phyloP scores from a whole-genome alignment of 35 echinoderm and acorn worm genomes.

The Lytechinus variegatus region DNA sequence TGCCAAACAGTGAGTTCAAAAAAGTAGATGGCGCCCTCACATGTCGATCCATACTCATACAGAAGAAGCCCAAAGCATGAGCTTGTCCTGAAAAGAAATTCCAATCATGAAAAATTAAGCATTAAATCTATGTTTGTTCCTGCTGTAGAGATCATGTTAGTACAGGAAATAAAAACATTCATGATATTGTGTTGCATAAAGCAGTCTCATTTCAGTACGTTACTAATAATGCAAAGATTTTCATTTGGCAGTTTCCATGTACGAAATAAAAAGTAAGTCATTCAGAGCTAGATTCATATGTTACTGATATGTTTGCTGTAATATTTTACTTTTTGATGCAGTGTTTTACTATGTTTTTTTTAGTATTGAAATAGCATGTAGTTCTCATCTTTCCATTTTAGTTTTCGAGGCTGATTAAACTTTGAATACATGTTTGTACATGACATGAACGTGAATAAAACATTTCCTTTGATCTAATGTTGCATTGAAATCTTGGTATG shows the following conservation, averaged over 20 bases:
- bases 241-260: neutral
- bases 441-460: too few relatives aligned
- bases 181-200: neutral
- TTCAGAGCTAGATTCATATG: neutral
- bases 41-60: constrained; percentile 80
- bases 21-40: constrained; percentile 89
- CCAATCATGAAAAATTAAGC: neutral
- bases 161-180: neutral
- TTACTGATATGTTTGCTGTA: neutral
- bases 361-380: too few relatives aligned
- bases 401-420: neutral
- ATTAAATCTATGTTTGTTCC: neutral
- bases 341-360: neutral
- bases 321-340: neutral
- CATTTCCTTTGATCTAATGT: neutral
- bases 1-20: constrained; percentile 80
- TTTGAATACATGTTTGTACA: neutral
- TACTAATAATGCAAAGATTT: too few relatives aligned
- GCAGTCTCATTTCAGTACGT: neutral
- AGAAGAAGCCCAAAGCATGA: constrained; percentile 75
- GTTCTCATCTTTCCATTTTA: too few relatives aligned
- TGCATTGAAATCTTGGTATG: neutral
- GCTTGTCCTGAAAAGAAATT: neutral
- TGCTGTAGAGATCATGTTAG: neutral
- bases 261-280: neutral